Evolutionary conservation across 2,888 invertebrate genomes (phyloP), one percentile per base, ranked within the genome.

Genomic region (Pristionchus japonicus): DNA sequence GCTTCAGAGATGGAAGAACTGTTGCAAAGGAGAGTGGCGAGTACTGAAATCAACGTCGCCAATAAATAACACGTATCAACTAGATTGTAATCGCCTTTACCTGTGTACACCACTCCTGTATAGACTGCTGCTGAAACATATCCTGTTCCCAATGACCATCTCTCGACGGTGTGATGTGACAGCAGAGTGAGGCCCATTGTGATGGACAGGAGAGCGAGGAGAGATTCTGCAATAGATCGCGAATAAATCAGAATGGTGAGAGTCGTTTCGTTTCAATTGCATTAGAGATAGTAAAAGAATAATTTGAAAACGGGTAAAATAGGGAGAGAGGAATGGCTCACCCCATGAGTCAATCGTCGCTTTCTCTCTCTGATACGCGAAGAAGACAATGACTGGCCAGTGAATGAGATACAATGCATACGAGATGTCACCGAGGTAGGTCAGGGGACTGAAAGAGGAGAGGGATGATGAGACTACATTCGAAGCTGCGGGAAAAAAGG

Each of bases 341-440:
- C 77, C 27, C 43, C 77, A 77, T 2, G 77, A 77, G 77, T 77
- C 43, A 34, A 77, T 77, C 1, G 77, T 77, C 13, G 43, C 34
- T 47, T 17, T 77, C 43, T 77, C 77, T 6, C 43, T 77, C 43
- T 43, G 43, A 27, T 77, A 47, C 20, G 43, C 43, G 43, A 47
- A 43, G 43, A 77, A 77, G 23, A 77, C 77, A 6, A 77, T 77
- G 20, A 77, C 77, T 77, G 77, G 77, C 77, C 77, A 77, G 43
- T 77, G 77, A 27, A 77, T n/a, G 77, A 77, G 77, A 77, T 77
- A 77, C 77, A 77, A 77, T 47, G 77, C 77, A 77, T 77, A 77
- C 13, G 77, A 77, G 43, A 77, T 77, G 77, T 77, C 77, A 15
- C 77, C 77, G n/a, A 77, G 43, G 43, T n/a, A 77, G 27, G 27